Percentiles rank a stretch among this genome's conserved stretches.
These are phyloP conservation scores for Scaptomyza montana DNA, from an alignment of 1,140 invertebrate genomes.

Conservation along the genomic window DNA sequence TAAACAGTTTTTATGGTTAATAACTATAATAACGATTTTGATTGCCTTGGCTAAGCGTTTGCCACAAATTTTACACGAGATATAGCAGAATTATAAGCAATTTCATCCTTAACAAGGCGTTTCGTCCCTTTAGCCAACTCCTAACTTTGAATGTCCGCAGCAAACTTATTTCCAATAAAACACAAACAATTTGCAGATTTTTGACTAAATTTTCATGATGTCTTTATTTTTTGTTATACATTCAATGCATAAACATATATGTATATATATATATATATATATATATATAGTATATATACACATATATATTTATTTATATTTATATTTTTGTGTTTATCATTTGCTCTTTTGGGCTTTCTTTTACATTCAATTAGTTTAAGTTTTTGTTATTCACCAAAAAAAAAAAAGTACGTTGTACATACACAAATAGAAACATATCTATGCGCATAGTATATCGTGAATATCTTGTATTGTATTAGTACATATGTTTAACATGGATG, in stretches of 20 bases:
- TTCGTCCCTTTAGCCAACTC: too few relatives aligned
- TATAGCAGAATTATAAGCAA: too few relatives aligned
- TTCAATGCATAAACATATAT: conserved; percentile 15
- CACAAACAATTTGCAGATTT: conserved; percentile 51
- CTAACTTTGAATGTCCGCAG: too few relatives aligned
- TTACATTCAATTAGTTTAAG: conserved; percentile 61
- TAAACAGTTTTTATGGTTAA: too few relatives aligned
- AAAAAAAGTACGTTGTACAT: conserved; percentile 38
- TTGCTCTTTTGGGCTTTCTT: conserved; percentile 38
- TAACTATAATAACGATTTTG: too few relatives aligned
- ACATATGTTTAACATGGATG: conserved; percentile 24
- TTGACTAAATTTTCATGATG: conserved; percentile 77
- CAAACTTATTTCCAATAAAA: not conserved
- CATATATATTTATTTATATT: conserved; percentile 43
- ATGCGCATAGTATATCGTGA: conserved; percentile 1
- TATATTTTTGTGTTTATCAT: conserved; percentile 32
- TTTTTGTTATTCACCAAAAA: conserved; percentile 43
- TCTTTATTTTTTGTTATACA: conserved; percentile 64
- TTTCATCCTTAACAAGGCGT: too few relatives aligned
- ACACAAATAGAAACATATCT: conserved; percentile 14
- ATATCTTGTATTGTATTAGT: conserved; percentile 11
- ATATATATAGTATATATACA: conserved; percentile 46
- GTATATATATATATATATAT: too few relatives aligned
- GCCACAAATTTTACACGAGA: too few relatives aligned
- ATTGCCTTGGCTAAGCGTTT: too few relatives aligned